These are phyloP conservation scores for Psephotus haematonotus DNA, from an alignment of 2,113 vertebrate species.

Conservation along the genomic window DNA sequence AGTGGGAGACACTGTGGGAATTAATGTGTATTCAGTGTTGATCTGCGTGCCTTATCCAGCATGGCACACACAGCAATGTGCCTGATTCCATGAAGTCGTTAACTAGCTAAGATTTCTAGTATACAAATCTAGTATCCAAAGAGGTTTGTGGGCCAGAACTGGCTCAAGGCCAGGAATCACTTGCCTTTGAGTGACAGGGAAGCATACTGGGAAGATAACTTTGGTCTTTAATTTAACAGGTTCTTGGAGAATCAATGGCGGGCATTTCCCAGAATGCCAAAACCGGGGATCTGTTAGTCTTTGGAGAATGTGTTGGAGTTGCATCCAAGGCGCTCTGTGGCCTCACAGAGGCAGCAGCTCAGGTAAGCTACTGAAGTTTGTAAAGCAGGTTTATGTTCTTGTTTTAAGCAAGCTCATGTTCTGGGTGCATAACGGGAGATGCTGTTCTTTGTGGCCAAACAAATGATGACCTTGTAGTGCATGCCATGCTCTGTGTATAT, in stretches of 20 bases:
- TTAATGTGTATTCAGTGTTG: background rate
- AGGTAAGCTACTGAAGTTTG: slow-evolving; percentile 78
- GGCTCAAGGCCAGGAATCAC: background rate
- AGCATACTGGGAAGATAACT: background rate
- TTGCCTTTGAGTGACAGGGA: background rate
- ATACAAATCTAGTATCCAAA: background rate
- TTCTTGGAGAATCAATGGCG: slow-evolving; percentile 96
- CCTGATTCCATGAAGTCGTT: background rate
- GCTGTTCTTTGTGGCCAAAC: background rate
- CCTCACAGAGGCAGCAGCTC: slow-evolving; percentile 94
- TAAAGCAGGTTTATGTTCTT: background rate
- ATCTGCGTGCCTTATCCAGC: background rate
- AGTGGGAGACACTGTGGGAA: background rate
- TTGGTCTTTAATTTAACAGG: slow-evolving; percentile 71
- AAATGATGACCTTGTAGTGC: background rate
- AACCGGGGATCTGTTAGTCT: slow-evolving; percentile 90
- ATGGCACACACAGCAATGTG: background rate
- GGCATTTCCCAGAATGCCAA: slow-evolving; percentile 99
- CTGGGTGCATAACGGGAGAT: background rate
- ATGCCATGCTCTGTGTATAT: rapidly evolving
- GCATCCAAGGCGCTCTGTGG: slow-evolving; percentile 97
- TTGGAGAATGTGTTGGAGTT: slow-evolving; percentile 92
- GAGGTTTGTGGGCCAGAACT: background rate
- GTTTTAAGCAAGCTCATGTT: background rate
- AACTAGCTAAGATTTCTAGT: background rate